Evolutionary conservation across 2,113 vertebrate species (phyloP).

Genomic region (Fukomys damarensis): DNA sequence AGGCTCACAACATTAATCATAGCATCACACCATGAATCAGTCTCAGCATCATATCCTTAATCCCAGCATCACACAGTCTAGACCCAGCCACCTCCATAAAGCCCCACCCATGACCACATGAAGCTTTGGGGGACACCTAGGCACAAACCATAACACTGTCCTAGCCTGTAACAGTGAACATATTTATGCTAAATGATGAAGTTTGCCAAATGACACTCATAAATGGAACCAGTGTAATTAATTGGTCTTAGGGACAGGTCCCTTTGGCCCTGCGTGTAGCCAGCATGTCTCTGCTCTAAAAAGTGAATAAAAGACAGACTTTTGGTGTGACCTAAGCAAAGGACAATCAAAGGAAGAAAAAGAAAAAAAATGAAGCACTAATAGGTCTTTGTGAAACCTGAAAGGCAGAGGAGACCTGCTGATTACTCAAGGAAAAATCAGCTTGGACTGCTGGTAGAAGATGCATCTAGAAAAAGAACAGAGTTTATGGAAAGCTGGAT

Average conservation of each 20-base stretch:
- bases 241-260: neutral
- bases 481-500: conserved; percentile 1
- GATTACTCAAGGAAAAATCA: conserved; percentile 5
- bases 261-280: neutral
- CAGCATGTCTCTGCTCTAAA: neutral
- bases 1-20: neutral
- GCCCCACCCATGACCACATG: neutral
- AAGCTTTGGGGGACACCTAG: neutral
- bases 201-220: neutral
- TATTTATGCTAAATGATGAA: neutral
- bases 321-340: conserved; percentile 11
- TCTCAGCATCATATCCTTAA: neutral
- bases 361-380: conserved; percentile 21
- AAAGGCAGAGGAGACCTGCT: neutral
- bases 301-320: neutral
- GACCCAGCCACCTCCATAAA: neutral
- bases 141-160: neutral
- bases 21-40: neutral
- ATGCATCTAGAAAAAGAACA: conserved; percentile 19
- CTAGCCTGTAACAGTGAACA: neutral
- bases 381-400: neutral
- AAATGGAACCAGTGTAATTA: conserved; percentile 12
- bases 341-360: conserved; percentile 25
- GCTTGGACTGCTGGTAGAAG: neutral
- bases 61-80: neutral